These are phyloP conservation scores for Aldabrachelys gigantea DNA, from an alignment of 2,113 vertebrate genomes.

Conservation along the genomic window DNA sequence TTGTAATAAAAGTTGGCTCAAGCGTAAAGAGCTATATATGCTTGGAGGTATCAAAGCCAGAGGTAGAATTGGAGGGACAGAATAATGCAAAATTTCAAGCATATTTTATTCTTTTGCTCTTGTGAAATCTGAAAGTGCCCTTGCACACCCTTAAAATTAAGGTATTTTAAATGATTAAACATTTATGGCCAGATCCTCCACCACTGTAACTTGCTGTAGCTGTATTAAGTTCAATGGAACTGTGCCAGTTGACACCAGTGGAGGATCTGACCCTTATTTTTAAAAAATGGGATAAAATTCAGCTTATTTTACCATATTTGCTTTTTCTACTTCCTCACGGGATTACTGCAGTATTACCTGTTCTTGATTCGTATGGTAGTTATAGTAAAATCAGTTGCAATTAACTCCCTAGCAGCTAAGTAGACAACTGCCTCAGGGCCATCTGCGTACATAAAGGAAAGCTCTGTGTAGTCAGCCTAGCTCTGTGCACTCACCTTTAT, in stretches of 20 bases:
- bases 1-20: background rate
- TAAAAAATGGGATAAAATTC: background rate
- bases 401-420: constrained; percentile 33
- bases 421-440: background rate
- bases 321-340: background rate
- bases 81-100: constrained; percentile 32
- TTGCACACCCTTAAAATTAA: background rate
- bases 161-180: constrained; percentile 43
- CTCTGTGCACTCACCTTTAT: background rate
- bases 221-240: constrained; percentile 21
- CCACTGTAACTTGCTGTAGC: constrained; percentile 4
- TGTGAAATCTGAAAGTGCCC: constrained; percentile 40
- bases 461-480: background rate
- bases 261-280: background rate
- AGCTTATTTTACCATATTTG: background rate
- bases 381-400: constrained; percentile 18
- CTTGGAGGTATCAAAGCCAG: background rate
- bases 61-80: background rate
- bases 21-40: background rate
- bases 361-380: constrained; percentile 12
- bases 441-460: background rate
- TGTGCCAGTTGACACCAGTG: constrained; percentile 8
- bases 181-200: constrained; percentile 37
- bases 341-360: background rate
- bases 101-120: constrained; percentile 29